Evolutionary conservation across 2,888 invertebrate genomes (phyloP).

Genomic region (Leptinotarsa tumamoca): DNA sequence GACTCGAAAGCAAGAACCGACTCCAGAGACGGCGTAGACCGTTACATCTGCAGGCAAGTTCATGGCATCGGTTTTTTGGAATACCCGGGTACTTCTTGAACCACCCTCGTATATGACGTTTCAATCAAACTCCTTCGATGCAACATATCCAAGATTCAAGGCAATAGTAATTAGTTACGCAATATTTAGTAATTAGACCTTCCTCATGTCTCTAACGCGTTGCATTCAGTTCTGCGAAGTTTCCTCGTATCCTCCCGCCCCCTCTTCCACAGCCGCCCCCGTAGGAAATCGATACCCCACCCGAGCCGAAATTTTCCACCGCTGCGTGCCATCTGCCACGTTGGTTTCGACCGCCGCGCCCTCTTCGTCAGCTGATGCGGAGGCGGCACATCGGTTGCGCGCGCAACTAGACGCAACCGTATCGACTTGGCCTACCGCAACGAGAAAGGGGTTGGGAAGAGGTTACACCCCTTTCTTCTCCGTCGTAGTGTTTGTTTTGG

Average conservation of each 20-base stretch:
- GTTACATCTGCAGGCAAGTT: too few relatives aligned
- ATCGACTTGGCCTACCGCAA: slow-evolving; percentile 21
- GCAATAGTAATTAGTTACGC: background rate
- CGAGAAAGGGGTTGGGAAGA: slow-evolving; percentile 5
- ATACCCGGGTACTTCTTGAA: too few relatives aligned
- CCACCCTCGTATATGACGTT: too few relatives aligned
- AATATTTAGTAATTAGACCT: background rate
- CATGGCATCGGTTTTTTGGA: too few relatives aligned
- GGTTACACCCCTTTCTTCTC: background rate
- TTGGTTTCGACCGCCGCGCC: background rate
- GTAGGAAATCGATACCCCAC: background rate
- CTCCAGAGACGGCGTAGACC: too few relatives aligned
- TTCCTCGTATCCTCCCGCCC: background rate
- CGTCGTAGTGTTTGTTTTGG: background rate
- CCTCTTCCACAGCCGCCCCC: background rate
- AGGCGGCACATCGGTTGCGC: slow-evolving; percentile 13
- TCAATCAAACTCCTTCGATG: too few relatives aligned
- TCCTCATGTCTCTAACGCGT: background rate
- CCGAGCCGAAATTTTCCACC: slow-evolving; percentile 8
- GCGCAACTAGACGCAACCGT: background rate
- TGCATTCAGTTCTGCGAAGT: background rate
- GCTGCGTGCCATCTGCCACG: background rate
- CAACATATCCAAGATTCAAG: too few relatives aligned
- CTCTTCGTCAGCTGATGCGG: slow-evolving; percentile 13
- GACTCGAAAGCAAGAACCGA: too few relatives aligned